Evolutionary conservation across 30 jellyfish, hydroid and myxozoan species (phyloP).

Genomic region (Aurelia sp.): DNA sequence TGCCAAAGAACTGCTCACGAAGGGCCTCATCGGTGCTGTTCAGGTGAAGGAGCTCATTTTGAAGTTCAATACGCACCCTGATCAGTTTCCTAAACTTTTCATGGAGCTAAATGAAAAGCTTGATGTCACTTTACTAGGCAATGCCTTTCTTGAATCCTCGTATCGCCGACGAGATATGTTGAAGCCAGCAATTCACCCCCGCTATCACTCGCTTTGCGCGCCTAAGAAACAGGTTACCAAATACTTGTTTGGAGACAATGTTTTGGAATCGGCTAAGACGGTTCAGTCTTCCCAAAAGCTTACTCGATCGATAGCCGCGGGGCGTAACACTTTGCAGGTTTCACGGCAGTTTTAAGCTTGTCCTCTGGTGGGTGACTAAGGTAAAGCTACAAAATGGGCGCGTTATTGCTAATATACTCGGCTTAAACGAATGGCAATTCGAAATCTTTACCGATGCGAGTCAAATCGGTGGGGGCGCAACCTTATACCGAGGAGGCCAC

Average conservation of each 20-base stretch:
- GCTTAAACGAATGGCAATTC: conserved; percentile 5
- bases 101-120: not conserved
- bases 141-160: too few species aligned
- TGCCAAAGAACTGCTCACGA: conserved; percentile 1
- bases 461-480: conserved; percentile 12
- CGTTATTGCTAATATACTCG: not conserved
- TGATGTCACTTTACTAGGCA: conserved; percentile 15
- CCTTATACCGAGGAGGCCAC: not conserved
- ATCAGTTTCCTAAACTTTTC: not conserved
- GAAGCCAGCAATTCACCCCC: conserved; percentile 9
- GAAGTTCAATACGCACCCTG: conserved; percentile 16
- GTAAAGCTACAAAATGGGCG: not conserved
- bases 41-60: not conserved
- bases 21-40: conserved; percentile 18
- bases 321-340: too few species aligned
- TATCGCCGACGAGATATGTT: conserved; percentile 28
- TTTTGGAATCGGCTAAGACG: conserved; percentile 2
- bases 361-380: conserved; percentile 7
- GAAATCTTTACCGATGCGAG: conserved; percentile 1
- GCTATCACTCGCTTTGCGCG: conserved; percentile 11
- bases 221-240: conserved; percentile 11
- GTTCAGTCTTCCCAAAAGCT: not conserved
- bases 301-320: not conserved
- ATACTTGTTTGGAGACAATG: conserved; percentile 11
- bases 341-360: too few species aligned